Evolutionary conservation across 1,140 invertebrate genomes (phyloP).

Genomic region (Drosophila burlai): DNA sequence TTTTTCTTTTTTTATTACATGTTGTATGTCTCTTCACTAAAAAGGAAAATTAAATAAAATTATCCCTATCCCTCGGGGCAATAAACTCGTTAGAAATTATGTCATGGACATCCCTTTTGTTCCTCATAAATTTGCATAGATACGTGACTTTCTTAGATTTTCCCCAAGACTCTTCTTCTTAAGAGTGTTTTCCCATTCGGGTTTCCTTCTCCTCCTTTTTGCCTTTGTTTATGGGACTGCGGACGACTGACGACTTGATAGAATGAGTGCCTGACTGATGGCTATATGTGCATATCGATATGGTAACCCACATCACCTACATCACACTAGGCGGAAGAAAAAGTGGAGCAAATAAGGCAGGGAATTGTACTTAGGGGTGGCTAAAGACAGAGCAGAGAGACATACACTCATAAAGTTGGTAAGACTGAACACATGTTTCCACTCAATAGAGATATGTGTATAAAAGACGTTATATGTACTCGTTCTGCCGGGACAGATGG

Average conservation of each 20-base stretch:
- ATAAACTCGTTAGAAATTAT: conserved; percentile 23
- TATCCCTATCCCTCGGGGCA: conserved; percentile 3
- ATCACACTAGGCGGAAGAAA: conserved; percentile 25
- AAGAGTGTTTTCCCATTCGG: conserved; percentile 28
- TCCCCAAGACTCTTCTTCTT: conserved; percentile 10
- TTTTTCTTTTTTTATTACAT: neutral
- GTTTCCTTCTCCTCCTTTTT: conserved; percentile 6
- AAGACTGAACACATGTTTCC: conserved; percentile 51
- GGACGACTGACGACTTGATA: conserved; percentile 50
- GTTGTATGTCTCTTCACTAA: neutral
- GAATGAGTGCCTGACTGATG: conserved; percentile 65
- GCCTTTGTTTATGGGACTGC: conserved; percentile 63
- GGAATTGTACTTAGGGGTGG: conserved; percentile 31
- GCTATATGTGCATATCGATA: conserved; percentile 76
- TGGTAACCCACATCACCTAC: conserved; percentile 63
- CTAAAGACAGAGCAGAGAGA: neutral
- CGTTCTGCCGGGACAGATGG: conserved; percentile 8
- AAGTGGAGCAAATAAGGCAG: conserved; percentile 65
- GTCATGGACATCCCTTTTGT: conserved; percentile 26
- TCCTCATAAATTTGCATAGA: conserved; percentile 22
- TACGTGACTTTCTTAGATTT: conserved; percentile 38
- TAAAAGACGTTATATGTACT: conserved; percentile 24
- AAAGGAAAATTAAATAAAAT: neutral
- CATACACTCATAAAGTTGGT: conserved; percentile 42
- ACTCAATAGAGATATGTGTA: conserved; percentile 32